Conservation (phyloP, 2,888 invertebrate species). For the Leptothorax acervorum region DNA sequence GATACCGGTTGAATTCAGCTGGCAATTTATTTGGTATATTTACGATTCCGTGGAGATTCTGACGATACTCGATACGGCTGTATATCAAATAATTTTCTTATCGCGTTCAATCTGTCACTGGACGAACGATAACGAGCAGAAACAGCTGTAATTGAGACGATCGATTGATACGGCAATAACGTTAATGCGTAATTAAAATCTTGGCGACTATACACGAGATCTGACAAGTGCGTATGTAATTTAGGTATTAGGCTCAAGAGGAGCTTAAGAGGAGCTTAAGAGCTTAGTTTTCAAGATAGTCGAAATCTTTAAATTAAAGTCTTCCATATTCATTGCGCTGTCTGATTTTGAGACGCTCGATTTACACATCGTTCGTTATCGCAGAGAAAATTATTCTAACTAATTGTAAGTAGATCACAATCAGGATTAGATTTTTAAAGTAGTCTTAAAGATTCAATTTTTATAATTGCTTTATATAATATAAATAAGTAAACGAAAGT, state of each 20-base stretch:
- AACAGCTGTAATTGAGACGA: background rate
- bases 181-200: slow-evolving; percentile 38
- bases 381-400: background rate
- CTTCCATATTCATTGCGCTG: background rate
- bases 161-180: background rate
- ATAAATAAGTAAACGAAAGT: background rate
- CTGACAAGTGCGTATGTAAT: background rate
- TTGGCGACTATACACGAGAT: background rate
- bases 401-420: background rate
- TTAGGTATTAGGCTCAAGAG: background rate
- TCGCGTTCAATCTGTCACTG: background rate
- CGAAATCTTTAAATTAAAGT: background rate
- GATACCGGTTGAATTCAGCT: background rate
- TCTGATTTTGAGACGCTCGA: background rate
- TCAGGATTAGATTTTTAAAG: background rate
- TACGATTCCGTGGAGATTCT: slow-evolving; percentile 5
- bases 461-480: background rate
- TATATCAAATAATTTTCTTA: slow-evolving; percentile 14
- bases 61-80: background rate
- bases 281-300: slow-evolving; percentile 5
- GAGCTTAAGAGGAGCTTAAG: background rate
- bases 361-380: background rate
- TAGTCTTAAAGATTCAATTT: background rate
- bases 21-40: slow-evolving; percentile 22
- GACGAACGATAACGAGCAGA: background rate